These are phyloP conservation scores for Thysanoteuthis rhombus DNA, from an alignment of 2,888 invertebrate genomes.

Conservation along the genomic window DNA sequence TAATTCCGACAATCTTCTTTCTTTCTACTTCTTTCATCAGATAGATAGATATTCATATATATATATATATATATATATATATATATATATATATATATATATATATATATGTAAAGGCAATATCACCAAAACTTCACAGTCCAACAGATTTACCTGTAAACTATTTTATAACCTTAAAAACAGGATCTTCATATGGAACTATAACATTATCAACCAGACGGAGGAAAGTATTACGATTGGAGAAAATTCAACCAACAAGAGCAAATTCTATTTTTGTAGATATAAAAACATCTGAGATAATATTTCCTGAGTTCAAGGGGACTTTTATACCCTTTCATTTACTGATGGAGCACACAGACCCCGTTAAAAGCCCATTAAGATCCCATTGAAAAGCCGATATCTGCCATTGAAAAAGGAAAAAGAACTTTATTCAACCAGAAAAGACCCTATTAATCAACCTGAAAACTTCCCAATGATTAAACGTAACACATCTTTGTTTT, in stretches of 20 bases:
- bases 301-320: not conserved
- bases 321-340: too few relatives aligned
- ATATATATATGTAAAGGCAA: not conserved
- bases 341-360: too few relatives aligned
- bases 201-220: not conserved
- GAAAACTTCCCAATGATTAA: slow-evolving; percentile 38
- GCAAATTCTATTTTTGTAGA: not conserved
- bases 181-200: not conserved
- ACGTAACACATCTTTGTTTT: slow-evolving; percentile 54
- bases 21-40: not conserved
- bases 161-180: not conserved
- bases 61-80: too few relatives aligned
- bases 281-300: not conserved
- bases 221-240: not conserved
- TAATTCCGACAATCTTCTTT: not conserved
- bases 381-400: not conserved
- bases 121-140: not conserved
- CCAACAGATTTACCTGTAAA: not conserved
- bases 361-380: too few relatives aligned
- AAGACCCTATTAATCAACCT: not conserved
- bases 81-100: too few relatives aligned
- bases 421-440: not conserved
- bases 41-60: too few relatives aligned
- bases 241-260: not conserved
- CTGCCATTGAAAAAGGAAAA: not conserved